Base-by-base conservation (phyloP, 2,113 vertebrate species). In the Mungos mungo region DNA sequence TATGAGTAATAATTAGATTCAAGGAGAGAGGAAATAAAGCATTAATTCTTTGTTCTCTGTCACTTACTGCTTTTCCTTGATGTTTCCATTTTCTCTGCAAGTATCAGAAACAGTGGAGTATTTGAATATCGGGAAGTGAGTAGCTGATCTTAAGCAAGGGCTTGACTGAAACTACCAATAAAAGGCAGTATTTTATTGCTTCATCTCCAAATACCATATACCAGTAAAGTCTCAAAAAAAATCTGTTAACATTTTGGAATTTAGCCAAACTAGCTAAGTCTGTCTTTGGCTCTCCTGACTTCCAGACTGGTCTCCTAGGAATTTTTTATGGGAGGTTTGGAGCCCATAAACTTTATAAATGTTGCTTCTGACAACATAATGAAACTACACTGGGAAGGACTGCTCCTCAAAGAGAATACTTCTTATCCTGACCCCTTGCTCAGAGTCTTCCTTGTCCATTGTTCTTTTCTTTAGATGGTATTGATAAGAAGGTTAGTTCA, bases 291-390 rank as follows among this genome's bases (percentile, higher is more conserved):
- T 89, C 95, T 66, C 60, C 84, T 95, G 52, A 81, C 80, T 96
- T 96, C 29, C 52, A 90, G 47, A 18, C 50, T 82, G n/a, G 31
- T 91, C 57, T 84, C 85, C 63, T 94, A 60, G 88, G 91, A 82
- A 66, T 88, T 86, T 93, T 93, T 91, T 72, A 91, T 88, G 88
- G 63, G 38, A 13, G 18, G 41, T 74, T 65, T 66, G 88, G 84
- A 50, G 29, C 85, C 76, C 21, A 63, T 95, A 89, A 95, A 88
- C 38, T 83, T 89, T 74, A 82, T 23, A 90, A 35, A 81, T 94
- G 50, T 57, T 95, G 68, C 15, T 96, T 93, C 82, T 91, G 16
- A 71, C 45, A 91, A 45, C 9, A 14, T 81, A 33, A 14, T 60
- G 80, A 77, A 86, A 60, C 47, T 8, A 33, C 6, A 6, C 19